These are phyloP conservation scores for Maniola hyperantus DNA, from an alignment of 2,888 invertebrate species.

Conservation along the genomic window DNA sequence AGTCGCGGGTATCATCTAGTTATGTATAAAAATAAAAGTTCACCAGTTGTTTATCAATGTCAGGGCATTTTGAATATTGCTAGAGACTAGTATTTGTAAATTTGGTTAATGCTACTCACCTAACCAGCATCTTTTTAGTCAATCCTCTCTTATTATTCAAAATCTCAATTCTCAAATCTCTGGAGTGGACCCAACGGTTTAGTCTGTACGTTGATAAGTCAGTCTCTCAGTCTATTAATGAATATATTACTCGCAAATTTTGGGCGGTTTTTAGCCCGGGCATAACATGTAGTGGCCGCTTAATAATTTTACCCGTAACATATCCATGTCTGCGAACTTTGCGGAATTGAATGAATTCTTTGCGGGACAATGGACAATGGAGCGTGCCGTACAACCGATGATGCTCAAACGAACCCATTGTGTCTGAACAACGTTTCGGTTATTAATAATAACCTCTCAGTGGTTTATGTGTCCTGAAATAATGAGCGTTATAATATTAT, in stretches of 20 bases:
- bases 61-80: neutral
- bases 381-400: slow-evolving; percentile 48
- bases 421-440: slow-evolving; percentile 41
- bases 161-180: no score
- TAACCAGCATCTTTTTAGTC: no score
- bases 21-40: neutral
- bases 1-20: no score
- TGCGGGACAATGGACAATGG: slow-evolving; percentile 71
- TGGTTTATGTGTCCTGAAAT: slow-evolving; percentile 21
- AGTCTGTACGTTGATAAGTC: no score
- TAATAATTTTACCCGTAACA: slow-evolving; percentile 13
- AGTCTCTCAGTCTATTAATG: no score
- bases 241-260: neutral
- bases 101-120: no score
- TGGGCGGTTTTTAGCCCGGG: neutral
- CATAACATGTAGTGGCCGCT: neutral
- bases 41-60: neutral
- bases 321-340: slow-evolving; percentile 46
- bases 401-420: slow-evolving; percentile 47
- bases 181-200: no score
- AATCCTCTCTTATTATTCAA: no score
- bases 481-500: slow-evolving; percentile 17
- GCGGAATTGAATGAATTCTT: slow-evolving; percentile 69
- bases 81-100: no score
- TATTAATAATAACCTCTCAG: slow-evolving; percentile 37